A percentile compares a stretch with the other conserved stretches of the same genome.
Evolutionary conservation across 2,113 vertebrate species (phyloP).

Genomic region (Promerops cafer): DNA sequence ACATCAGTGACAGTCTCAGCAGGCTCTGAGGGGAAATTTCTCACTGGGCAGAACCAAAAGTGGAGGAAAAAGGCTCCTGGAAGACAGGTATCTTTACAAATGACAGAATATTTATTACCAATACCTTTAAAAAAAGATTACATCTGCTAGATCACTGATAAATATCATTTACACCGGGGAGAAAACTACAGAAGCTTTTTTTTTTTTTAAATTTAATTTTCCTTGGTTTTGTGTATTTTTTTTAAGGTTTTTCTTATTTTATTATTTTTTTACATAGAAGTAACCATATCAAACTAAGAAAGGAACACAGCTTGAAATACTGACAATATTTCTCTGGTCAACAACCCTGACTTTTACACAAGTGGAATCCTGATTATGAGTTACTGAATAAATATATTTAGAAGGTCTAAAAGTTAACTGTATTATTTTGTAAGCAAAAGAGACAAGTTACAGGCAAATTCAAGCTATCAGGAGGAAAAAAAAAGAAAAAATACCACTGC

Average conservation of each 20-base stretch:
- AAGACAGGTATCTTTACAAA: conserved; percentile 78
- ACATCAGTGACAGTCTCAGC: not conserved
- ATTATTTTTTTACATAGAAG: conserved; percentile 68
- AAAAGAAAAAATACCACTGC: not conserved
- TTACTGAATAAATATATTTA: conserved; percentile 67
- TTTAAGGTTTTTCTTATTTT: not conserved
- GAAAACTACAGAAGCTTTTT: conserved; percentile 68
- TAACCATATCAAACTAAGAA: conserved; percentile 75
- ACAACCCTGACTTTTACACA: conserved; percentile 71
- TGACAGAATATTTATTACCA: conserved; percentile 83
- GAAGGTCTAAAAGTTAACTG: conserved; percentile 65
- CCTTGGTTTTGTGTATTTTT: conserved; percentile 58
- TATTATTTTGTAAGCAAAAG: conserved; percentile 64
- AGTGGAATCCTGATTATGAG: conserved; percentile 70
- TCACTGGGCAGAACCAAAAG: not conserved
- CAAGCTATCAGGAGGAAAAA: conserved; percentile 54
- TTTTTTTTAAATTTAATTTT: conserved; percentile 47
- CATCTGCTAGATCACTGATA: conserved; percentile 75
- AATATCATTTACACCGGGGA: conserved; percentile 74
- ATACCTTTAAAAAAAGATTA: conserved; percentile 81
- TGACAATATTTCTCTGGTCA: conserved; percentile 71
- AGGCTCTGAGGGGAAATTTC: not conserved
- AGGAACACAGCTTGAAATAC: conserved; percentile 76
- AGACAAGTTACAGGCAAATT: conserved; percentile 63
- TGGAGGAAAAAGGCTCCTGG: conserved; percentile 59